Conservation (phyloP, 2,888 invertebrate species). For the Hemaris fuciformis region DNA sequence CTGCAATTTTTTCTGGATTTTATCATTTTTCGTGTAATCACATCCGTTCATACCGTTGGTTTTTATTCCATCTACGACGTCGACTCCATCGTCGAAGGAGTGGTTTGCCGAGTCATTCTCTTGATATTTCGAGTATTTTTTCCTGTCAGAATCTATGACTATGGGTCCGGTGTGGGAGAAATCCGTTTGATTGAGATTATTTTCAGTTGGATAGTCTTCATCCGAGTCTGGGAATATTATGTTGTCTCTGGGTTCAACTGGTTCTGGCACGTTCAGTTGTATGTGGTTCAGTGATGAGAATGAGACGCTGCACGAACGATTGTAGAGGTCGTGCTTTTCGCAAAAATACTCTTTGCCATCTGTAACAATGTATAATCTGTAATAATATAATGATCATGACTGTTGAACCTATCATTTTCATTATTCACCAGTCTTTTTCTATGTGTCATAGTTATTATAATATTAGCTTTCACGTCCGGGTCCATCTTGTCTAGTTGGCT, state of each 20-base stretch:
- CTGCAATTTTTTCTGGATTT: slow-evolving; percentile 56
- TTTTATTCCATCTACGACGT: slow-evolving; percentile 66
- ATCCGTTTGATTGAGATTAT: slow-evolving; percentile 72
- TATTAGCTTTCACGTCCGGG: too few species aligned
- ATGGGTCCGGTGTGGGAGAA: slow-evolving; percentile 75
- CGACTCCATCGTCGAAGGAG: slow-evolving; percentile 70
- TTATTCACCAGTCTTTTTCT: too few species aligned
- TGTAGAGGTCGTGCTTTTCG: slow-evolving; percentile 74
- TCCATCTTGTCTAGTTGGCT: too few species aligned
- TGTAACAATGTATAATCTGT: slow-evolving; percentile 31
- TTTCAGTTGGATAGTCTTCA: slow-evolving; percentile 72
- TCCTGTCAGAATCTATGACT: slow-evolving; percentile 68
- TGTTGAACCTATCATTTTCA: background rate
- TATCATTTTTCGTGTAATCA: slow-evolving; percentile 41
- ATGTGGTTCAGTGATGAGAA: slow-evolving; percentile 69
- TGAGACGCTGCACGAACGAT: slow-evolving; percentile 68
- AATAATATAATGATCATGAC: background rate
- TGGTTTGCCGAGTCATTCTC: slow-evolving; percentile 69
- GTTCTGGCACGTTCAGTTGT: slow-evolving; percentile 69
- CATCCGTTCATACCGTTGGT: slow-evolving; percentile 39
- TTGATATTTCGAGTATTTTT: slow-evolving; percentile 56
- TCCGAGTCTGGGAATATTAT: slow-evolving; percentile 66
- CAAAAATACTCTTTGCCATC: slow-evolving; percentile 76
- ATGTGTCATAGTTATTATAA: too few species aligned
- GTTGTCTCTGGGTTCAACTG: slow-evolving; percentile 63